phyloP scores from a whole-genome alignment of 64 coral and sea anemone genomes.

The Pocillopora damicornis region DNA sequence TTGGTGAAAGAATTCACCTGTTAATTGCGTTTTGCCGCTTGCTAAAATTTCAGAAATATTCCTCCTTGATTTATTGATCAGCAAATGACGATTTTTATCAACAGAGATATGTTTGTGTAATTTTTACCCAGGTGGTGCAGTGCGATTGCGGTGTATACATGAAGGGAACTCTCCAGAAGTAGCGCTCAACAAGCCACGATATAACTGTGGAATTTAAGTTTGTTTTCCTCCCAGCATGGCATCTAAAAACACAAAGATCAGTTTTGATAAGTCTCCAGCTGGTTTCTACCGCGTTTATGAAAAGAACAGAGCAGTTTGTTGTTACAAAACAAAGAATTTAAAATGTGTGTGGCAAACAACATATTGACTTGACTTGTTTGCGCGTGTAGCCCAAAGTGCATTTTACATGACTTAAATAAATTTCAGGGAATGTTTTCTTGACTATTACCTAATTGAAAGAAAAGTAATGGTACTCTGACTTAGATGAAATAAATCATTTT shows the following conservation, averaged over 20 bases:
- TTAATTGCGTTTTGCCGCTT: slow-evolving; percentile 37
- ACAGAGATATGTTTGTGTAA: background rate
- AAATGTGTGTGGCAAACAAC: slow-evolving; percentile 41
- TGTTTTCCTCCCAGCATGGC: slow-evolving; percentile 10
- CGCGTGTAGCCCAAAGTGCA: background rate
- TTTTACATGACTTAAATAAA: background rate
- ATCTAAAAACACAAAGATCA: slow-evolving; percentile 37
- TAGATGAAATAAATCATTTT: background rate
- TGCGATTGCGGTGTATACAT: background rate
- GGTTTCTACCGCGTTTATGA: slow-evolving; percentile 24
- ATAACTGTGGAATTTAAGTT: slow-evolving; percentile 23
- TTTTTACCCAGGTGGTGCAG: background rate
- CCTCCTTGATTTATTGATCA: slow-evolving; percentile 2
- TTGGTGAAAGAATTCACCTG: background rate
- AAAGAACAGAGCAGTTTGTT: slow-evolving; percentile 30
- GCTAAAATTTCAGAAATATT: slow-evolving; percentile 31
- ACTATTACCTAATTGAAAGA: background rate
- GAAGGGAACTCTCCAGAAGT: background rate
- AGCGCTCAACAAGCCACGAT: slow-evolving; percentile 21
- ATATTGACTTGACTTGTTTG: slow-evolving; percentile 35
- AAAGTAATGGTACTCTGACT: background rate
- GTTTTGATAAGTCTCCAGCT: slow-evolving; percentile 48
- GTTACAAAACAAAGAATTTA: slow-evolving; percentile 25
- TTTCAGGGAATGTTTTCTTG: background rate
- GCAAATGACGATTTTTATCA: slow-evolving; percentile 22